Evolutionary conservation across 2,888 invertebrate species (phyloP).

Genomic region (Catocala sponsa): DNA sequence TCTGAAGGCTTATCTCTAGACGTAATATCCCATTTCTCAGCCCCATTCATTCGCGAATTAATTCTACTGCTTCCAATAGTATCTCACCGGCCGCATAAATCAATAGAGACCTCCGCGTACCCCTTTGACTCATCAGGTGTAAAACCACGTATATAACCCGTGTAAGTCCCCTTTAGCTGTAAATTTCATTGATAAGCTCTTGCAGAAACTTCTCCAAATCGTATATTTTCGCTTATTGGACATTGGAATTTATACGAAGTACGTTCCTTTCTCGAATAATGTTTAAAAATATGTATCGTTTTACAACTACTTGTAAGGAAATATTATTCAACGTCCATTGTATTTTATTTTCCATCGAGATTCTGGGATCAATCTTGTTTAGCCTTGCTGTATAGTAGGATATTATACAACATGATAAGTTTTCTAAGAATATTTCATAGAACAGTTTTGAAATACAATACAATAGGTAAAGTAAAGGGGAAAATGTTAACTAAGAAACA

Average conservation of each 20-base stretch:
- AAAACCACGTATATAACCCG: slow-evolving; percentile 17
- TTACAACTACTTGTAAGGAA: slow-evolving; percentile 28
- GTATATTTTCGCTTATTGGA: slow-evolving; percentile 50
- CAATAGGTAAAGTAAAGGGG: too few relatives aligned
- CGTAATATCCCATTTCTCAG: slow-evolving; percentile 3
- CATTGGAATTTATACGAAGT: slow-evolving; percentile 44
- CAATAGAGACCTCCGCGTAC: slow-evolving; percentile 5
- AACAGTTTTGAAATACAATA: too few relatives aligned
- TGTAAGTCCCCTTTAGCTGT: slow-evolving; percentile 25
- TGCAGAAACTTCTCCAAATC: slow-evolving; percentile 38
- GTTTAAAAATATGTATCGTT: slow-evolving; percentile 31
- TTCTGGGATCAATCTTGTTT: slow-evolving; percentile 8
- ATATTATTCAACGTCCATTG: slow-evolving; percentile 44
- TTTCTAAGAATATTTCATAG: slow-evolving; percentile 4
- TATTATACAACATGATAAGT: slow-evolving; percentile 9
- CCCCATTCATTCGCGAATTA: slow-evolving; percentile 8
- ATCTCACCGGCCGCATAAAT: slow-evolving; percentile 4
- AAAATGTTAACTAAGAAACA: too few relatives aligned
- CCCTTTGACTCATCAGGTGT: slow-evolving; percentile 20
- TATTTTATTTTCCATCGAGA: slow-evolving; percentile 23
- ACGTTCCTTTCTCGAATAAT: slow-evolving; percentile 24
- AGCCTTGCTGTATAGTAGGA: not conserved
- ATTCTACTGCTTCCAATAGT: slow-evolving; percentile 15
- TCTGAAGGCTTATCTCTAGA: too few relatives aligned
- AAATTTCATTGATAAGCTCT: slow-evolving; percentile 50